A percentile compares a stretch with the other conserved stretches of the same genome.
These are phyloP conservation scores for Lepus timidus DNA, from an alignment of 2,113 vertebrate species.

Conservation along the genomic window DNA sequence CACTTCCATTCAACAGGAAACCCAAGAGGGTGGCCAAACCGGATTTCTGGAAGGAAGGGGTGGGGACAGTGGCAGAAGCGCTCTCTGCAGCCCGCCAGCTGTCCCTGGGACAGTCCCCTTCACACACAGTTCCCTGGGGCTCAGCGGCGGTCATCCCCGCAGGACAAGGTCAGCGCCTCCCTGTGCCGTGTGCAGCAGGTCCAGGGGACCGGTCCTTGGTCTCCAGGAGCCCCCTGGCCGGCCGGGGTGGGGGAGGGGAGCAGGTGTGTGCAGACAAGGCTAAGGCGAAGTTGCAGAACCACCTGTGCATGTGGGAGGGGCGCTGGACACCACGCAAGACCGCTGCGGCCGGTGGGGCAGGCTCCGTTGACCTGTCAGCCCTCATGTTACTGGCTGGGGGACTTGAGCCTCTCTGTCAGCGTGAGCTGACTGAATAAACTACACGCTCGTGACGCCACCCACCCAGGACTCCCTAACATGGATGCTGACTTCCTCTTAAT, in stretches of 20 bases:
- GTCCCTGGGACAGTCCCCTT: neutral
- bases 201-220: neutral
- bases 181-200: neutral
- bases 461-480: neutral
- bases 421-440: no score
- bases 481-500: neutral
- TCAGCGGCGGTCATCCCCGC: neutral
- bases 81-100: slow-evolving; percentile 19
- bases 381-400: neutral
- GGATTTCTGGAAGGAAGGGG: slow-evolving; percentile 75
- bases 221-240: neutral
- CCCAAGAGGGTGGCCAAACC: neutral
- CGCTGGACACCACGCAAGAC: neutral
- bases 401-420: neutral
- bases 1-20: slow-evolving; percentile 64
- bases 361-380: neutral
- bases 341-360: neutral
- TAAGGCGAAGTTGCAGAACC: neutral
- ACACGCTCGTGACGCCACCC: neutral
- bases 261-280: neutral
- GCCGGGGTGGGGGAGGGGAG: no score
- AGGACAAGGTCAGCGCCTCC: neutral
- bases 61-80: neutral
- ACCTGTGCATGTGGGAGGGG: neutral
- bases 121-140: neutral